phyloP scores from a whole-genome alignment of 2,888 invertebrate genomes.

The Synergus japonicus region DNA sequence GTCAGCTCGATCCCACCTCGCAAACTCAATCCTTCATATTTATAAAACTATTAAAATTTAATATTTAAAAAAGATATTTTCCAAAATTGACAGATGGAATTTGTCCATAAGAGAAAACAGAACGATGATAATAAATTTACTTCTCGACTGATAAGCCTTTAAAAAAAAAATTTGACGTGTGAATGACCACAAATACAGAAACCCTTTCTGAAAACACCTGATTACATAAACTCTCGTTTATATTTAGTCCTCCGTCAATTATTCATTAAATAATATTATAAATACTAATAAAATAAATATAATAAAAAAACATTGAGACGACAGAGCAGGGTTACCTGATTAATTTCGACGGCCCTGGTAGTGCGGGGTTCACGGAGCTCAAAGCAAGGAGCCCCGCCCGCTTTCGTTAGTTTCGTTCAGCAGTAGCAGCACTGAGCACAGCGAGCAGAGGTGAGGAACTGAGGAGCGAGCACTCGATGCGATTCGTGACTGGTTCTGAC shows the following conservation, averaged over 20 bases:
- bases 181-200: too few species aligned
- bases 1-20: not conserved
- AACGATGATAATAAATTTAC: too few species aligned
- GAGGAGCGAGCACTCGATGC: constrained; percentile 58
- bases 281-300: too few species aligned
- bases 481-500: not conserved
- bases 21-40: not conserved
- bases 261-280: too few species aligned
- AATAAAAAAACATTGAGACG: not conserved
- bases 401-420: constrained; percentile 69
- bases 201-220: too few species aligned
- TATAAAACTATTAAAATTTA: not conserved
- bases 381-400: constrained; percentile 72
- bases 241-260: too few species aligned
- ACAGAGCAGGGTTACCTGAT: not conserved
- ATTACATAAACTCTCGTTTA: too few species aligned
- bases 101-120: too few species aligned
- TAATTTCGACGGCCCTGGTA: constrained; percentile 40
- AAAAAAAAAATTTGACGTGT: too few species aligned
- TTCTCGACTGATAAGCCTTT: too few species aligned
- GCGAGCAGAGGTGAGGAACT: constrained; percentile 49
- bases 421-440: constrained; percentile 4
- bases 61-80: not conserved
- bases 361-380: constrained; percentile 69
- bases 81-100: not conserved